Evolutionary conservation across 1,140 invertebrate genomes (phyloP).

Genomic region (Mizuhopecten yessoensis): DNA sequence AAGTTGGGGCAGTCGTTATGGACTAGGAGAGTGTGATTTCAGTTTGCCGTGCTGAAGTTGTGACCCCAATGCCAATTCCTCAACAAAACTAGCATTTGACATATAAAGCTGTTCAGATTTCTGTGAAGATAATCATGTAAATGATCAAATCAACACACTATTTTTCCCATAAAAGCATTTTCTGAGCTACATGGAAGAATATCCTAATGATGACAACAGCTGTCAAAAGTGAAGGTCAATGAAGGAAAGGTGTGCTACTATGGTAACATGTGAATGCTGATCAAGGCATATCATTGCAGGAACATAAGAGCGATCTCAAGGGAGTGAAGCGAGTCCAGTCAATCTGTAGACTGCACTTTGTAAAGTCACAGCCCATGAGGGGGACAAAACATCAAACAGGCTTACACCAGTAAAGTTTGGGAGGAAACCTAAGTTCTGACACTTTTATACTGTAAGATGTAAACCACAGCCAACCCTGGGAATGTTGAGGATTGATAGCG

Average conservation of each 20-base stretch:
- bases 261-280: not conserved
- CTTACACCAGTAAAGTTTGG: not conserved
- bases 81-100: not conserved
- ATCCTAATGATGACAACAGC: not conserved
- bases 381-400: conserved; percentile 25
- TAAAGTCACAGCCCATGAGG: conserved; percentile 14
- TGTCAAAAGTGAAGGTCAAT: conserved; percentile 20
- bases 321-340: not conserved
- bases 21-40: not conserved
- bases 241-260: not conserved
- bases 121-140: not conserved
- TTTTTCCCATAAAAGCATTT: not conserved
- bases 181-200: not conserved
- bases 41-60: not conserved
- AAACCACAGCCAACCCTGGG: conserved; percentile 17
- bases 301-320: not conserved
- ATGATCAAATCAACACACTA: not conserved
- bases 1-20: not conserved
- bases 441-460: conserved; percentile 35
- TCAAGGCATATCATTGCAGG: conserved; percentile 8
- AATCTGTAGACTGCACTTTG: not conserved
- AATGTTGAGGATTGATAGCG: not conserved
- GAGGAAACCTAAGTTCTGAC: conserved; percentile 32
- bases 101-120: not conserved
- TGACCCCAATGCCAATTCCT: not conserved